Evolutionary conservation across 2,113 vertebrate genomes (phyloP).

Genomic region (Microtus ochrogaster): DNA sequence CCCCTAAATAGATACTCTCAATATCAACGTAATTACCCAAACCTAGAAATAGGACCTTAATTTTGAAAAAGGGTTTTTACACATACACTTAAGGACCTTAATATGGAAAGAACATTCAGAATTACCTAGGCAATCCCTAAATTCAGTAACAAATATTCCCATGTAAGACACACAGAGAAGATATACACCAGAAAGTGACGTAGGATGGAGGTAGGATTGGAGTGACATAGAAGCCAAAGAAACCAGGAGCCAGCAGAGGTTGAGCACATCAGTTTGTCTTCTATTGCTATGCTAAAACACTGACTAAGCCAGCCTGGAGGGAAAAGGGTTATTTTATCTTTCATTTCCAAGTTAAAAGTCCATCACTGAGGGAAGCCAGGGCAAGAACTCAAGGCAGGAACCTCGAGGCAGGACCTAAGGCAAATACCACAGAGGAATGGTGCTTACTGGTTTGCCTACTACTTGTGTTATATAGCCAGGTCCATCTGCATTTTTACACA

Average conservation of each 20-base stretch:
- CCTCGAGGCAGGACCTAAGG: not conserved
- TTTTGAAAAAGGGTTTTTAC: constrained; percentile 26
- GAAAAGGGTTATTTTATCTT: not conserved
- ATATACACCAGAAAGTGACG: not conserved
- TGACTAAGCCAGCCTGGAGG: not conserved
- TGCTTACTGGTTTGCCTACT: not conserved
- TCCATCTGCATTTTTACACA: not conserved
- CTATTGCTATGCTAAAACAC: not conserved
- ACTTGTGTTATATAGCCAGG: not conserved
- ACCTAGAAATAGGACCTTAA: not conserved
- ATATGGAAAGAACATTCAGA: constrained; percentile 26
- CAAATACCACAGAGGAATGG: not conserved
- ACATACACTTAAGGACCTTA: not conserved
- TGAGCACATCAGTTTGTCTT: no score
- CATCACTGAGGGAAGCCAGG: not conserved
- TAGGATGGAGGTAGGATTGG: not conserved
- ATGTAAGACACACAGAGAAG: not conserved
- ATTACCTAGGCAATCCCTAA: not conserved
- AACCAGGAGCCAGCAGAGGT: not conserved
- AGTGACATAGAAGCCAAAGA: not conserved
- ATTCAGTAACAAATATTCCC: constrained; percentile 4
- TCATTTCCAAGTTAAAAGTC: not conserved
- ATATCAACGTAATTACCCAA: not conserved
- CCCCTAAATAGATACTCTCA: not conserved
- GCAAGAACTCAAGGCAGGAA: not conserved